A percentile compares a stretch with the other conserved stretches of the same genome.
Conservation (phyloP, 2,888 invertebrate species). For the Notodonta dromedarius region DNA sequence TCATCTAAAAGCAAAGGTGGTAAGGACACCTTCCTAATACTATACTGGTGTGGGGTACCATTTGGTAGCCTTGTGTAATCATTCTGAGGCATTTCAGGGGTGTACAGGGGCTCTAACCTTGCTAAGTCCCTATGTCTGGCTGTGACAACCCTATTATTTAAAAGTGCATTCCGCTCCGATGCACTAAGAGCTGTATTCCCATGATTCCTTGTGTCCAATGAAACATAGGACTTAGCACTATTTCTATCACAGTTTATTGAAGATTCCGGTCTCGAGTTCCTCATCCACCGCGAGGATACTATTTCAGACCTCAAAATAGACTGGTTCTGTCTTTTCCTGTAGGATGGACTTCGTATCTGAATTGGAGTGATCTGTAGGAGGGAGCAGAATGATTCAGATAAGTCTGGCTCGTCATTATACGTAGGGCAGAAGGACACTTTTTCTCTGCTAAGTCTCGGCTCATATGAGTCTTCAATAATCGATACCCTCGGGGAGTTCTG, state of each 20-base stretch:
- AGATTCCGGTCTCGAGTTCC: constrained; percentile 70
- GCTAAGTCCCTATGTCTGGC: constrained; percentile 69
- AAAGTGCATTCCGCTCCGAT: constrained; percentile 58
- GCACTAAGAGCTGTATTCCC: constrained; percentile 59
- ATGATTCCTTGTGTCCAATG: constrained; percentile 69
- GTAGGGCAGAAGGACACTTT: constrained; percentile 55
- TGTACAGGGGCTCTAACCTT: constrained; percentile 66
- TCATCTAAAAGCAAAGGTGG: constrained; percentile 76
- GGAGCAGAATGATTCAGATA: constrained; percentile 71
- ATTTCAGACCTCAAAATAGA: constrained; percentile 75
- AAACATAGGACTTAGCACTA: constrained; percentile 79
- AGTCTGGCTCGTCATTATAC: constrained; percentile 54
- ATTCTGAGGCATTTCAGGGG: constrained; percentile 62
- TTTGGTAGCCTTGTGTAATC: constrained; percentile 50
- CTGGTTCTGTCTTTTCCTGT: constrained; percentile 65
- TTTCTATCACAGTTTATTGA: constrained; percentile 72
- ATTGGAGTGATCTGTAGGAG: constrained; percentile 77
- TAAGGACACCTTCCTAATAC: constrained; percentile 73
- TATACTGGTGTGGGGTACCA: constrained; percentile 53
- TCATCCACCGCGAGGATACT: constrained; percentile 79
- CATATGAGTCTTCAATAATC: constrained; percentile 49
- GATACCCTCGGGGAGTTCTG: constrained; percentile 73
- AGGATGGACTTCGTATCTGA: constrained; percentile 66
- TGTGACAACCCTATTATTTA: constrained; percentile 66
- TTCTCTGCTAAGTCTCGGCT: constrained; percentile 57